These are phyloP conservation scores for Cichlasoma orientale DNA, from an alignment of 2,797 vertebrate species.

Conservation along the genomic window DNA sequence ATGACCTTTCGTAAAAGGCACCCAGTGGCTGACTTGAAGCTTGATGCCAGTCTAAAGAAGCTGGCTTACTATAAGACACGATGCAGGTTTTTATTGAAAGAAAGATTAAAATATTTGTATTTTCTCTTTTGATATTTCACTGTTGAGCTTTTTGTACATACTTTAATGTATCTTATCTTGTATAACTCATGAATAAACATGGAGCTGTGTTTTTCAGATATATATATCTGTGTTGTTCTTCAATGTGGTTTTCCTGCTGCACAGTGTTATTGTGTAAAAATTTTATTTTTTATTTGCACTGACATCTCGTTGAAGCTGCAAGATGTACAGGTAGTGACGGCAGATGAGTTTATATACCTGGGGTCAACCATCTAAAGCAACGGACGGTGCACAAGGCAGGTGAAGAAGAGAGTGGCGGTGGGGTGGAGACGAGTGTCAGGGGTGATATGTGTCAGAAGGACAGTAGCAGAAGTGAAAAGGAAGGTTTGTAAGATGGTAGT, in stretches of 20 bases:
- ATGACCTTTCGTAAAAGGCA: slow-evolving; percentile 45
- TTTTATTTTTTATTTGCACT: slow-evolving; percentile 10
- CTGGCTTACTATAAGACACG: slow-evolving; percentile 34
- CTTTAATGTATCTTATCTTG: slow-evolving; percentile 64
- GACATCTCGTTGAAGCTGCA: background rate
- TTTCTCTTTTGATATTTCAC: slow-evolving; percentile 64
- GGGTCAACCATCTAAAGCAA: too few relatives aligned
- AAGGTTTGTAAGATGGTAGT: too few relatives aligned
- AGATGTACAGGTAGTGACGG: too few relatives aligned
- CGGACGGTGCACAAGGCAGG: too few relatives aligned
- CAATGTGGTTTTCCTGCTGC: background rate
- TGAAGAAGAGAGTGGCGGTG: too few relatives aligned
- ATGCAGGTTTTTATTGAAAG: slow-evolving; percentile 50
- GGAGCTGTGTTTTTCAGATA: slow-evolving; percentile 59
- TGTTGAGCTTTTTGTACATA: slow-evolving; percentile 78
- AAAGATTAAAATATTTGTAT: slow-evolving; percentile 52
- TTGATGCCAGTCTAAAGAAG: slow-evolving; percentile 10
- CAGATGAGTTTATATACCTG: too few relatives aligned
- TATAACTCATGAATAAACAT: slow-evolving; percentile 74
- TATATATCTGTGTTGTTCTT: background rate
- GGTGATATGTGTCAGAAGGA: too few relatives aligned
- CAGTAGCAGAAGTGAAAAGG: too few relatives aligned
- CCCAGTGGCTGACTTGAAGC: slow-evolving; percentile 31
- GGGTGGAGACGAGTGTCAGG: too few relatives aligned
- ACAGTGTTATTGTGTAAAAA: background rate